These are phyloP conservation scores for Nasua narica DNA, from an alignment of 2,797 vertebrate genomes.

Conservation along the genomic window DNA sequence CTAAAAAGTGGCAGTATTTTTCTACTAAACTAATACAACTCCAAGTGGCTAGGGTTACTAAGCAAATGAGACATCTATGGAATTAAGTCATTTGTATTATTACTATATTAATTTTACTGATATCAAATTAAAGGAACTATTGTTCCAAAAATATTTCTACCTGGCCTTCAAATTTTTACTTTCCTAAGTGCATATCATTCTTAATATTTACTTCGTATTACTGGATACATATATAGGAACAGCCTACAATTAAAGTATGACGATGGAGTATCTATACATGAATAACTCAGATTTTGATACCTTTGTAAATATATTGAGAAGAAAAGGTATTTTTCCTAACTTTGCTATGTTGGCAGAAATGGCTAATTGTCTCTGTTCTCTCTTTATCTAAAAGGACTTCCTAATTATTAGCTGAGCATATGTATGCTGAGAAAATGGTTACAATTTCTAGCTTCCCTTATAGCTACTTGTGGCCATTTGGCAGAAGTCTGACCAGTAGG, in stretches of 20 bases:
- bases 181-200: constrained; percentile 7
- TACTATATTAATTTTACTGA: neutral
- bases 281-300: neutral
- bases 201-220: neutral
- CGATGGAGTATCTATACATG: neutral
- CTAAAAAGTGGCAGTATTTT: constrained; percentile 30
- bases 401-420: neutral
- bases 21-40: neutral
- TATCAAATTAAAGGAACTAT: constrained; percentile 33
- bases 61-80: neutral
- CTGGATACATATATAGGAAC: neutral
- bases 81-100: constrained; percentile 28
- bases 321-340: constrained; percentile 5
- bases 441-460: neutral
- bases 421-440: neutral
- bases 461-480: neutral
- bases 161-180: constrained; percentile 28
- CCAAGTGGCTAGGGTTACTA: neutral
- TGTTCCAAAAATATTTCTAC: constrained; percentile 22
- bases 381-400: neutral
- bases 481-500: neutral
- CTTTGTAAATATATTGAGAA: neutral
- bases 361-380: neutral
- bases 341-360: constrained; percentile 21
- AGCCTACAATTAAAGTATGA: neutral